phyloP scores from a whole-genome alignment of 2,797 vertebrate species.

The Pipistrellus pygmaeus region DNA sequence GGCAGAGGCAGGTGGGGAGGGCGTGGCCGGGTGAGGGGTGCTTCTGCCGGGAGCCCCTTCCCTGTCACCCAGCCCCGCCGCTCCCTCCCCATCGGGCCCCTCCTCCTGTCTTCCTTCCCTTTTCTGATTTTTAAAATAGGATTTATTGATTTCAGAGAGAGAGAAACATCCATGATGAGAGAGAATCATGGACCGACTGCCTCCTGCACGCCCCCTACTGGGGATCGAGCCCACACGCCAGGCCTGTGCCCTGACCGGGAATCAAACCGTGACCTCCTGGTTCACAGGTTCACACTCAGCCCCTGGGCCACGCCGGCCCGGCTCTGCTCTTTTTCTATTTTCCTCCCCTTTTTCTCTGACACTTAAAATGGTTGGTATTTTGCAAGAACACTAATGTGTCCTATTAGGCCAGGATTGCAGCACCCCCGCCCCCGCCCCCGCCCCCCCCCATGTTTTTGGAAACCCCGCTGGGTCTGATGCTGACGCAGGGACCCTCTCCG shows the following conservation, averaged over 20 bases:
- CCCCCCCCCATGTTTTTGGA: background rate
- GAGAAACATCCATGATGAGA: too few species aligned
- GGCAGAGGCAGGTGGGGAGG: conserved; percentile 66
- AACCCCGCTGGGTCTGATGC: conserved; percentile 73
- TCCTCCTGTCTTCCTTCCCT: background rate
- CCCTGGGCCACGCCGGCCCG: too few species aligned
- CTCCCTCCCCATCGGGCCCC: background rate
- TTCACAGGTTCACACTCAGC: too few species aligned
- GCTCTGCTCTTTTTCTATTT: background rate
- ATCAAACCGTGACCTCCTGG: too few species aligned
- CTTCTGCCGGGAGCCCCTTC: background rate
- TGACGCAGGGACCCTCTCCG: background rate
- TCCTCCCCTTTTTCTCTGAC: conserved; percentile 71
- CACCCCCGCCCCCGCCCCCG: background rate
- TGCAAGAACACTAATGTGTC: conserved; percentile 84
- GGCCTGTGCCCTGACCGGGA: too few species aligned
- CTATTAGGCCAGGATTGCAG: conserved; percentile 83
- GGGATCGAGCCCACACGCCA: rapidly evolving
- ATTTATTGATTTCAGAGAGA: too few species aligned
- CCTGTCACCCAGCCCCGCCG: background rate
- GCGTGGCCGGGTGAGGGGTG: rapidly evolving
- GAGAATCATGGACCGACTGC: too few species aligned
- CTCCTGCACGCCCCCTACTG: too few species aligned
- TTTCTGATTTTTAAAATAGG: background rate
- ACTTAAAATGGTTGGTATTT: conserved; percentile 83